These are phyloP conservation scores for Crioceris asparagi DNA, from an alignment of 2,888 invertebrate genomes.

Conservation along the genomic window DNA sequence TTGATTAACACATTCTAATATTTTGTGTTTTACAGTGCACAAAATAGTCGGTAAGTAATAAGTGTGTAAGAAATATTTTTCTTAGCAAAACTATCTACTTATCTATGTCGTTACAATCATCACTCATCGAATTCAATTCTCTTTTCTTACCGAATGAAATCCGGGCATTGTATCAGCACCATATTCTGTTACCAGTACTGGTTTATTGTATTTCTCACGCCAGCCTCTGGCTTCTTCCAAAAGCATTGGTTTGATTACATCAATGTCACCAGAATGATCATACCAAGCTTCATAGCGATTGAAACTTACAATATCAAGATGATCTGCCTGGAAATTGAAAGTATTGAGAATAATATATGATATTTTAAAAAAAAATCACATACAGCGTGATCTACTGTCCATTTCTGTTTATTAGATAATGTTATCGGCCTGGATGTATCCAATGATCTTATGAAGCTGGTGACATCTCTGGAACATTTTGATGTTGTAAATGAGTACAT, in stretches of 20 bases:
- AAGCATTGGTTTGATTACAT: conserved; percentile 61
- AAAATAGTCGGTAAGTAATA: too few relatives aligned
- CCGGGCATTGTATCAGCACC: conserved; percentile 91
- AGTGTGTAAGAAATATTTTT: too few relatives aligned
- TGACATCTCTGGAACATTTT: conserved; percentile 54
- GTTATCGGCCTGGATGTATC: conserved; percentile 80
- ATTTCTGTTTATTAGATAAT: conserved; percentile 58
- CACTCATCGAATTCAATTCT: too few relatives aligned
- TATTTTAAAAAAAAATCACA: conserved; percentile 26
- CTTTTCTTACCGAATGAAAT: conserved; percentile 74
- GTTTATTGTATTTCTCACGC: conserved; percentile 72
- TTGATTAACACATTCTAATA: too few relatives aligned
- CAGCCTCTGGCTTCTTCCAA: conserved; percentile 66
- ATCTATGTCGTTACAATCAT: too few relatives aligned
- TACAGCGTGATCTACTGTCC: conserved; percentile 55
- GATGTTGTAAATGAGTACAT: too few relatives aligned
- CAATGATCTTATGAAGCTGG: conserved; percentile 60
- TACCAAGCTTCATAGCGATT: conserved; percentile 97
- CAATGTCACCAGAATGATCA: conserved; percentile 64
- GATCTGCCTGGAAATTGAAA: conserved; percentile 61
- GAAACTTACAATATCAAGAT: conserved; percentile 83
- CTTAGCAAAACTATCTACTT: too few relatives aligned
- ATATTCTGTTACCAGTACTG: conserved; percentile 87
- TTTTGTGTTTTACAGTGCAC: too few relatives aligned
- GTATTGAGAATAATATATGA: too few relatives aligned